Percentiles rank a stretch among this genome's conserved stretches.
phyloP scores from a whole-genome alignment of 2,113 vertebrate genomes.

The Oncorhynchus mykiss region DNA sequence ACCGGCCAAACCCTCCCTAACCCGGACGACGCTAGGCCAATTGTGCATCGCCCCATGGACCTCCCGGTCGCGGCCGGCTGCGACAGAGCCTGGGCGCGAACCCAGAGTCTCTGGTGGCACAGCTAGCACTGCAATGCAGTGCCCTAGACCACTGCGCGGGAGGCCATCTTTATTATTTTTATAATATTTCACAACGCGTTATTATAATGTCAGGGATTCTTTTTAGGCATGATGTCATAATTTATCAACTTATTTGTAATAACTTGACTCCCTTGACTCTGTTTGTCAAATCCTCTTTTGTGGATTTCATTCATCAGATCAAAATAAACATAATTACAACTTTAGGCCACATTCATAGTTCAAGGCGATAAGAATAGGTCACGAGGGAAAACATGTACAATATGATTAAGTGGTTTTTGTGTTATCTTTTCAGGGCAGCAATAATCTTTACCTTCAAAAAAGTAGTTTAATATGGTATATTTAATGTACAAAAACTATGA shows the following conservation, averaged over 20 bases:
- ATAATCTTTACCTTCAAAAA: no score
- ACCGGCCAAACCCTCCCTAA: no score
- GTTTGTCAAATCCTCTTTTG: constrained; percentile 1
- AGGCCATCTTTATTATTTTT: constrained; percentile 34
- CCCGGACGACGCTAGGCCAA: no score
- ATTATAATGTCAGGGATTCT: neutral
- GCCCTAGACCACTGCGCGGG: no score
- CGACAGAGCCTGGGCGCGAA: no score
- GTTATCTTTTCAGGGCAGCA: neutral
- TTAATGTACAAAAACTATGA: no score
- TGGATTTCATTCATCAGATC: neutral
- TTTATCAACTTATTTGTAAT: neutral
- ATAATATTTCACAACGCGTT: constrained; percentile 30
- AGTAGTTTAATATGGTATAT: no score
- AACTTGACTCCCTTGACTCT: neutral
- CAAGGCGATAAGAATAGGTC: constrained; percentile 31
- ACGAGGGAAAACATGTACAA: constrained; percentile 21
- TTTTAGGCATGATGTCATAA: neutral
- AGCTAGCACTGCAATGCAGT: no score
- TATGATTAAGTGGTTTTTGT: neutral
- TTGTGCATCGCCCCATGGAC: no score
- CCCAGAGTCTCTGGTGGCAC: no score
- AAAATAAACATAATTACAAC: constrained; percentile 4
- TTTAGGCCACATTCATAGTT: constrained; percentile 47
- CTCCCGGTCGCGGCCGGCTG: no score